Evolutionary conservation across 2,888 invertebrate genomes (phyloP), one percentile per base, ranked within the genome.

Genomic region (Diploptera punctata): DNA sequence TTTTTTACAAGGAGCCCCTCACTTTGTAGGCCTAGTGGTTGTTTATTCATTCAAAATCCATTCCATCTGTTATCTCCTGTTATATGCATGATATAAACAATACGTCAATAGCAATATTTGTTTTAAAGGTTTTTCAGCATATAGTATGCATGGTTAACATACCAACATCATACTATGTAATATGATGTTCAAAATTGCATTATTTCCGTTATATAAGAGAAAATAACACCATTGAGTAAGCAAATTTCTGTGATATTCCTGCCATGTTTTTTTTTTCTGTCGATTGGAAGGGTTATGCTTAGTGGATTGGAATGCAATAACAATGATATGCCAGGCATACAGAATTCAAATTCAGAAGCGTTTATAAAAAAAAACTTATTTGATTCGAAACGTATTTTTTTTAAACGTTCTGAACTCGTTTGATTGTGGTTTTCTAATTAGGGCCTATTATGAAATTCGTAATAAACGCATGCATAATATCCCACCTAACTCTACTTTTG

Each of bases 181-280:
- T 33, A 33, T 33, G 33, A 33, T 10, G 33, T 54, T 24, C 60
- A 60, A 60, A 57, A 60, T 60, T 60, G 60, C 24, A 31, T 60
- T 18, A 60, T 60, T 60, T 60, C 60, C 60, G 60, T 60, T 60
- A 31, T 31, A 31, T 60, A 31, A 60, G 29, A 60, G 60, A 29
- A 60, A 60, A 60, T 31, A 60, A 60, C 31, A 60, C 13, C n/a
- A 60, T 60, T 47, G 47, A 47, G 47, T 47, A n/a, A 13, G 47
- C 9, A 47, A n/a, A n/a, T 13, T n/a, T 47, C 47, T 10, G 3
- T n/a, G 47, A 3, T 5, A 33, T 33, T 33, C 10, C 7, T 33
- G 10, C 5, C 10, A 10, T 33, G 33, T 33, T 33, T 33, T 33
- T 33, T 47, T n/a, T n/a, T 47, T 47, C 47, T 47, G 7, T n/a